Percentiles rank a stretch among this genome's conserved stretches.
These are phyloP conservation scores for Cremastobaeus sp. DNA, from an alignment of 2,888 invertebrate genomes.

Conservation along the genomic window DNA sequence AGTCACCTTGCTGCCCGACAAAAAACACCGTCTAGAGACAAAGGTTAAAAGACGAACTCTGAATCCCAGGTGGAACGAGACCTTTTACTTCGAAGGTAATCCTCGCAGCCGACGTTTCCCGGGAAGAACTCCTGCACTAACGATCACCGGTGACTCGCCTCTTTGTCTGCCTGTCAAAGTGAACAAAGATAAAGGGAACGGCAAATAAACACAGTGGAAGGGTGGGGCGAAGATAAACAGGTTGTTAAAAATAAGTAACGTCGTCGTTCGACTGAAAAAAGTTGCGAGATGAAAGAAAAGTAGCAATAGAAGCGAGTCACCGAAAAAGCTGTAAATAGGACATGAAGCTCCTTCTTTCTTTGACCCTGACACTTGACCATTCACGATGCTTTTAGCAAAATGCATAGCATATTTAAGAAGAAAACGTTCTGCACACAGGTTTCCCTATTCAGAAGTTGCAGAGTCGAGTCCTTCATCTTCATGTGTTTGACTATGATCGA, in stretches of 20 bases:
- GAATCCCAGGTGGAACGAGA: conserved; percentile 96
- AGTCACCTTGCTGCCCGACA: conserved; percentile 92
- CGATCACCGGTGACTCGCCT: background rate
- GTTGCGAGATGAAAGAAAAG: conserved; percentile 11
- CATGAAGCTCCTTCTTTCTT: conserved; percentile 39
- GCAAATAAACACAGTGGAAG: background rate
- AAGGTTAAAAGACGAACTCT: conserved; percentile 94
- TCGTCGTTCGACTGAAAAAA: conserved; percentile 18
- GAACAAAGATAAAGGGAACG: background rate
- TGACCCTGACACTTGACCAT: conserved; percentile 62
- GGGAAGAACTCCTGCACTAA: no score
- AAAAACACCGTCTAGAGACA: conserved; percentile 94
- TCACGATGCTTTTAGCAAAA: conserved; percentile 59
- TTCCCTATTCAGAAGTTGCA: conserved; percentile 96
- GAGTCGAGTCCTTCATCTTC: conserved; percentile 92
- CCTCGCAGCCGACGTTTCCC: no score
- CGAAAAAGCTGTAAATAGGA: conserved; percentile 48
- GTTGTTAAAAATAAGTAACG: conserved; percentile 3
- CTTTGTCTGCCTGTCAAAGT: conserved; percentile 8
- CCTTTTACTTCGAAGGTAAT: conserved; percentile 92
- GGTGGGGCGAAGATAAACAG: background rate
- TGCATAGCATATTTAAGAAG: conserved; percentile 54
- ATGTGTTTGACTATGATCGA: conserved; percentile 96
- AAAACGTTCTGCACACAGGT: conserved; percentile 77
- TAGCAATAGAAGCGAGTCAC: conserved; percentile 39